A percentile compares a stretch with the other conserved stretches of the same genome.
Evolutionary conservation across 1,140 invertebrate genomes (phyloP).

Genomic region (Leptestheria dahalacensis): DNA sequence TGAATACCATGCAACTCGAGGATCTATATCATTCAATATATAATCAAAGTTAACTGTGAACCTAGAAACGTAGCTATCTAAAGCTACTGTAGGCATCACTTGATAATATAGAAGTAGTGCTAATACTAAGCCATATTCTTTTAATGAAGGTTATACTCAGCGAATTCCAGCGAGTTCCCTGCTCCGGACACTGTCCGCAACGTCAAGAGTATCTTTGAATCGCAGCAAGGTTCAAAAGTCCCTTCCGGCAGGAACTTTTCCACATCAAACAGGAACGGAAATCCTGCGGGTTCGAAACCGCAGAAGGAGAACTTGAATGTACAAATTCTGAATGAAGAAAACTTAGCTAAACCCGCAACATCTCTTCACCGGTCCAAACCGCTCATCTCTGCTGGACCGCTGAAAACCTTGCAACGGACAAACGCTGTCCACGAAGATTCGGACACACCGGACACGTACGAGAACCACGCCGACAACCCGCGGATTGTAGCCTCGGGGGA

Average conservation of each 20-base stretch:
- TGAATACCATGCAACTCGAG: no score
- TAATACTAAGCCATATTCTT: no score
- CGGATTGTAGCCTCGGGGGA: slow-evolving; percentile 23
- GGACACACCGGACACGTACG: not conserved
- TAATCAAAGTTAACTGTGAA: no score
- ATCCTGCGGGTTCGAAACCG: slow-evolving; percentile 14
- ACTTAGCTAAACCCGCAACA: not conserved
- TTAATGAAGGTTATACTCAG: not conserved
- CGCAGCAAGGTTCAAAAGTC: not conserved
- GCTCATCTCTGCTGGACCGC: not conserved
- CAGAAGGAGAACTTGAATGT: slow-evolving; percentile 11
- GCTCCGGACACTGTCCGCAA: slow-evolving; percentile 71
- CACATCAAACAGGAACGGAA: not conserved
- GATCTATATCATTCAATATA: no score
- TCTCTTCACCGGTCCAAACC: not conserved
- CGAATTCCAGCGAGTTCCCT: slow-evolving; percentile 42
- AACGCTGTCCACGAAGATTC: not conserved
- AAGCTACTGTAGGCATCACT: no score
- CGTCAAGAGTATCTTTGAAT: slow-evolving; percentile 63
- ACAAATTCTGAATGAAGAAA: not conserved
- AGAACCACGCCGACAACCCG: slow-evolving; percentile 17
- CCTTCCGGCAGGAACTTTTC: not conserved
- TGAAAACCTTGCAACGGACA: not conserved
- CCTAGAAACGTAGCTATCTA: no score
- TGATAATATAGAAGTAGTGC: slow-evolving; percentile 50